Percentiles rank a stretch among this genome's conserved stretches.
Evolutionary conservation across 2,113 vertebrate species (phyloP).

Genomic region (Sclerurus mexicanus): DNA sequence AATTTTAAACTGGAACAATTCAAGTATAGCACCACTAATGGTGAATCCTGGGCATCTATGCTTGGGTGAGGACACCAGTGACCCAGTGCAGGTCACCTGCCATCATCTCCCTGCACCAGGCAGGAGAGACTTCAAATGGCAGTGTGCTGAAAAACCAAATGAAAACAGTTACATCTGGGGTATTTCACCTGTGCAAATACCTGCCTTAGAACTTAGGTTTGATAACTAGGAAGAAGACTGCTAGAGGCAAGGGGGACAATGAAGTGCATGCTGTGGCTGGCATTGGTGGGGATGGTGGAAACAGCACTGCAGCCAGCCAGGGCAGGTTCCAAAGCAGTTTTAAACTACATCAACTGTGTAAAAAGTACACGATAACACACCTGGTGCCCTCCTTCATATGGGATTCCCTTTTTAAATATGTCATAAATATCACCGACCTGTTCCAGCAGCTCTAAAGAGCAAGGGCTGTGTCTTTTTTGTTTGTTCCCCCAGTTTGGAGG

Average conservation of each 20-base stretch:
- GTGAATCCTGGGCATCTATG: neutral
- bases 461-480: neutral
- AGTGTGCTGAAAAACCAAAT: neutral
- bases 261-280: accelerated
- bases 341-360: neutral
- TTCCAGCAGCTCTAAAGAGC: neutral
- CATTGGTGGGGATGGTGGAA: neutral
- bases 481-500: neutral
- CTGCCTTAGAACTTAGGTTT: neutral
- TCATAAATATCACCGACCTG: accelerated
- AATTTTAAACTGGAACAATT: neutral
- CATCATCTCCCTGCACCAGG: neutral
- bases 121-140: neutral
- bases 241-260: accelerated
- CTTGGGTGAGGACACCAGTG: neutral
- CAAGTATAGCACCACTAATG: neutral
- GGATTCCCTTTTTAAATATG: neutral
- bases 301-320: neutral
- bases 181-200: neutral
- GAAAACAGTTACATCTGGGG: neutral
- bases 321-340: neutral
- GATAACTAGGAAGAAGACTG: neutral
- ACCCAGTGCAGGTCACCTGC: neutral
- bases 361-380: neutral
- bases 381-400: neutral